Conservation (phyloP, 2,113 vertebrate species). For the Tympanuchus pallidicinctus region DNA sequence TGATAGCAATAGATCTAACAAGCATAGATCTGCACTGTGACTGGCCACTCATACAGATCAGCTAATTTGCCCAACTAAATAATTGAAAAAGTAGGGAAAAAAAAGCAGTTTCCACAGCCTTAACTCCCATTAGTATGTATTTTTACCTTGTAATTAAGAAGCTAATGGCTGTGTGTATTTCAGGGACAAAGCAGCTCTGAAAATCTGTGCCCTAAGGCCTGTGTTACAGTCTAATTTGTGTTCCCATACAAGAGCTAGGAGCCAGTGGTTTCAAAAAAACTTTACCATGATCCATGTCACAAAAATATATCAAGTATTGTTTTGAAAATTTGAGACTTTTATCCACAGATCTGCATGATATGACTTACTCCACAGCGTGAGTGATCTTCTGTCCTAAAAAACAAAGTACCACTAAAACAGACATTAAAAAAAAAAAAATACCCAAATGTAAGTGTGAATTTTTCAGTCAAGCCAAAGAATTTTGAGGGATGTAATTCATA, state of each 20-base stretch:
- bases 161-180: background rate
- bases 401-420: background rate
- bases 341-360: slow-evolving; percentile 1
- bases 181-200: slow-evolving; percentile 30
- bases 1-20: background rate
- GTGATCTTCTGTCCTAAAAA: background rate
- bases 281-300: background rate
- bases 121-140: background rate
- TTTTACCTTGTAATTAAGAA: slow-evolving; percentile 38
- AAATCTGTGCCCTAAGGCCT: background rate
- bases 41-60: background rate
- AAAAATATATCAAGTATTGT: slow-evolving; percentile 9
- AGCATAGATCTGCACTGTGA: background rate
- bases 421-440: background rate
- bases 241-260: slow-evolving; percentile 12
- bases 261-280: background rate
- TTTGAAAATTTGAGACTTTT: slow-evolving; percentile 20
- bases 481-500: background rate
- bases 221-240: background rate
- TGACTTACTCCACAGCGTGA: slow-evolving; percentile 16
- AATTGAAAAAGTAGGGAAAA: background rate
- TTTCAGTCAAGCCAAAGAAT: background rate
- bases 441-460: background rate
- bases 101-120: slow-evolving; percentile 4
- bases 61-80: slow-evolving; percentile 9